phyloP scores from a whole-genome alignment of 1,140 invertebrate genomes.

The Drosophila carrolli region DNA sequence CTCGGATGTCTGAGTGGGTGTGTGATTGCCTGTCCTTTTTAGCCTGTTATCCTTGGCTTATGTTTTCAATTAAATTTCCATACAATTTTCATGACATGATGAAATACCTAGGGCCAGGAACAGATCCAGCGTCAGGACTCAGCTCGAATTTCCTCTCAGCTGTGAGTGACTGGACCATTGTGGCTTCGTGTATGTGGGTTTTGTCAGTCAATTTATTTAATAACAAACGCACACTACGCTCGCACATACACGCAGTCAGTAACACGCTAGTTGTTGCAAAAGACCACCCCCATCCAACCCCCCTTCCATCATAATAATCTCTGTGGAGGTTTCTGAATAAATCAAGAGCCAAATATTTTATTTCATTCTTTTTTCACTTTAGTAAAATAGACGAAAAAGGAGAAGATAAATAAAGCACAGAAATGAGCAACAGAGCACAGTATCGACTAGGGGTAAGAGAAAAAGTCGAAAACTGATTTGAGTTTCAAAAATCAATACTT shows the following conservation, averaged over 20 bases:
- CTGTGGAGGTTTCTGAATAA: slow-evolving; percentile 64
- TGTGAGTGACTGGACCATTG: slow-evolving; percentile 44
- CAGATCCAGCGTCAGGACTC: slow-evolving; percentile 34
- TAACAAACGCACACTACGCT: slow-evolving; percentile 66
- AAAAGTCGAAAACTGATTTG: too few relatives aligned
- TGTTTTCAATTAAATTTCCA: slow-evolving; percentile 84
- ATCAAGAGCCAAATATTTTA: slow-evolving; percentile 77
- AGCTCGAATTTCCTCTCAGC: slow-evolving; percentile 34
- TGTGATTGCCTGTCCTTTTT: slow-evolving; percentile 77
- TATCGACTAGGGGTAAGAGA: too few relatives aligned
- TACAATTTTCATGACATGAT: slow-evolving; percentile 84
- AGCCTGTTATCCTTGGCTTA: slow-evolving; percentile 83
- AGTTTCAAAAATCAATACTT: too few relatives aligned
- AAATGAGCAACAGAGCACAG: not conserved
- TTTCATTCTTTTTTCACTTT: slow-evolving; percentile 64
- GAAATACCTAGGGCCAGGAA: slow-evolving; percentile 71
- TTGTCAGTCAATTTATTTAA: slow-evolving; percentile 82
- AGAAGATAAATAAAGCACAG: not conserved
- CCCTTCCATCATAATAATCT: slow-evolving; percentile 54
- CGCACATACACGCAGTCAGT: slow-evolving; percentile 15
- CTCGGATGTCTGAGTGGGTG: slow-evolving; percentile 33
- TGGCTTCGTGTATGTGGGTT: slow-evolving; percentile 41
- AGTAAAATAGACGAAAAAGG: slow-evolving; percentile 40
- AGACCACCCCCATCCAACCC: slow-evolving; percentile 5
- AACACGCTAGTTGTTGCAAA: slow-evolving; percentile 32